These are phyloP conservation scores for Apodemia mormo DNA, from an alignment of 2,888 invertebrate species.

Conservation along the genomic window DNA sequence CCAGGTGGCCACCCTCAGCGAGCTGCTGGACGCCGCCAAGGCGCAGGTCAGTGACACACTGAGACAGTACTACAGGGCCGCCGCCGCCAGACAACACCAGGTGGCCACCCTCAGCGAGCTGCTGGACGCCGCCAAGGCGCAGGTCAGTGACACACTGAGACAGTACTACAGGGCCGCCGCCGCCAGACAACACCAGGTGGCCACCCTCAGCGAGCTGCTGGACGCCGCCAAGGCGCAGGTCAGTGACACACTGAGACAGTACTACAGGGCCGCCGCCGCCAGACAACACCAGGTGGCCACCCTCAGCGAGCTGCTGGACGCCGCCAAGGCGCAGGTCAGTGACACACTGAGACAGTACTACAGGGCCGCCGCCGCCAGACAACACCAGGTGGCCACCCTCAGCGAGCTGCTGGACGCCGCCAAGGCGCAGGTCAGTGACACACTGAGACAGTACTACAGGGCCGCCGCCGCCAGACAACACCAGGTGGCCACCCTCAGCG, in stretches of 20 bases:
- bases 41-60: slow-evolving; percentile 83
- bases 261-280: slow-evolving; percentile 68
- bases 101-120: slow-evolving; percentile 87
- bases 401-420: slow-evolving; percentile 91
- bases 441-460: too few species aligned
- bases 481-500: slow-evolving; percentile 85
- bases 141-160: slow-evolving; percentile 73
- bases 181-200: slow-evolving; percentile 61
- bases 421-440: slow-evolving; percentile 85
- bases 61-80: slow-evolving; percentile 40
- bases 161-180: slow-evolving; percentile 64
- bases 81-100: slow-evolving; percentile 64
- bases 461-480: slow-evolving; percentile 66
- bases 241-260: slow-evolving; percentile 44
- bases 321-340: slow-evolving; percentile 89
- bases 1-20: slow-evolving; percentile 89
- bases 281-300: slow-evolving; percentile 76
- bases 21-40: slow-evolving; percentile 91
- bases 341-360: slow-evolving; percentile 41
- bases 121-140: slow-evolving; percentile 91
- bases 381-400: slow-evolving; percentile 81
- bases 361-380: slow-evolving; percentile 68
- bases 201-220: slow-evolving; percentile 87
- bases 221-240: slow-evolving; percentile 93
- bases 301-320: slow-evolving; percentile 89